Conservation (phyloP, 2,113 vertebrate genomes). For the Cochlearius cochlearius region DNA sequence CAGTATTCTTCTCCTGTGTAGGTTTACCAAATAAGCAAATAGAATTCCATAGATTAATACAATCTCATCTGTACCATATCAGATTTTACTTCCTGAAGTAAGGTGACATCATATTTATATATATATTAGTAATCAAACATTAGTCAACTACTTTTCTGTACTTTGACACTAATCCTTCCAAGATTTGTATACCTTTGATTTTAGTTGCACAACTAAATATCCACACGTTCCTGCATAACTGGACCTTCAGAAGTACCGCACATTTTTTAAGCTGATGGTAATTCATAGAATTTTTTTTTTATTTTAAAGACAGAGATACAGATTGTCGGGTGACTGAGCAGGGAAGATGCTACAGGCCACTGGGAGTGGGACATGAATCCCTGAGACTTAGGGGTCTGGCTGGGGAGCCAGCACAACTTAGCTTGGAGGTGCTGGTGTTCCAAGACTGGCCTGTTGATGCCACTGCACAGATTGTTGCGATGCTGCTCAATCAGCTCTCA, state of each 20-base stretch:
- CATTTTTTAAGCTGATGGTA: background rate
- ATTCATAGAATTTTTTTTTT: background rate
- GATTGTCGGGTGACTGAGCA: background rate
- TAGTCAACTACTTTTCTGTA: background rate
- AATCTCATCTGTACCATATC: background rate
- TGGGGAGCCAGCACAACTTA: background rate
- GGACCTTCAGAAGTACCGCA: background rate
- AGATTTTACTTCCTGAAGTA: background rate
- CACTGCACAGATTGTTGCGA: background rate
- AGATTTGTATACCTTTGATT: background rate
- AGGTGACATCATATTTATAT: background rate
- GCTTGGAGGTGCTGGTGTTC: background rate
- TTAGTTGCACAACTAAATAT: background rate
- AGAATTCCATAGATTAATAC: background rate
- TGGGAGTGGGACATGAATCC: background rate
- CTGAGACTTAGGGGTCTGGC: background rate
- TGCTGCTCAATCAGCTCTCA: background rate
- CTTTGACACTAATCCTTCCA: background rate
- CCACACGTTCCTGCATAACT: background rate
- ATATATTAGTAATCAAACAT: background rate
- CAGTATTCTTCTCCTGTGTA: background rate
- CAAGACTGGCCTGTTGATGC: background rate
- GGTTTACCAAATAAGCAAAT: background rate
- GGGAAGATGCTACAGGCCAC: background rate
- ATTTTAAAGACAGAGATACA: background rate